phyloP scores from a whole-genome alignment of 2,797 vertebrate genomes.

The Thaleichthys pacificus region DNA sequence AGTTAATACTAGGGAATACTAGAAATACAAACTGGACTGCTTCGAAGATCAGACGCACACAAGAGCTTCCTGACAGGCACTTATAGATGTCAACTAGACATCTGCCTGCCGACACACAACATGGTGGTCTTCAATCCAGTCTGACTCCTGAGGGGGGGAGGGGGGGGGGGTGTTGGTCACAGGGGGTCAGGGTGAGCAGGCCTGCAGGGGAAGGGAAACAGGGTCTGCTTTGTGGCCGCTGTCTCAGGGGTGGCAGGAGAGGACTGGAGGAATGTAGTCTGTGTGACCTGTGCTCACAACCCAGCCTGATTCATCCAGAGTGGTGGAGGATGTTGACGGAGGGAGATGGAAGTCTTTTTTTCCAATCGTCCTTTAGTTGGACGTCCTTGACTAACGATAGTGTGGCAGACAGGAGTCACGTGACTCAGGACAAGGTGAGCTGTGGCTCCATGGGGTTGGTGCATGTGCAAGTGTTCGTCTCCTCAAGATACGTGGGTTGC shows the following conservation, averaged over 20 bases:
- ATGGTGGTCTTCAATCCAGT: not conserved
- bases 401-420: no score
- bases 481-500: not conserved
- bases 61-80: not conserved
- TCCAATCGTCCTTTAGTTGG: no score
- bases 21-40: not conserved
- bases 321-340: not conserved
- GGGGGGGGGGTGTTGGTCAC: conserved; percentile 6
- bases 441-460: not conserved
- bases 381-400: no score
- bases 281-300: conserved; percentile 24
- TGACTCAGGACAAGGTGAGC: not conserved
- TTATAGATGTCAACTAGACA: not conserved
- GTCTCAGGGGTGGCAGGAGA: conserved; percentile 8
- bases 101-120: not conserved
- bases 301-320: conserved; percentile 10
- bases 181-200: conserved; percentile 8
- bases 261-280: conserved; percentile 34
- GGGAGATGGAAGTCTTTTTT: no score
- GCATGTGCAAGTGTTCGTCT: not conserved
- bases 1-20: not conserved
- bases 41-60: no score
- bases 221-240: conserved; percentile 40
- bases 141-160: not conserved
- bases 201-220: conserved; percentile 30